phyloP scores from a whole-genome alignment of 2,113 vertebrate species.

The Vulpes ferrilata region DNA sequence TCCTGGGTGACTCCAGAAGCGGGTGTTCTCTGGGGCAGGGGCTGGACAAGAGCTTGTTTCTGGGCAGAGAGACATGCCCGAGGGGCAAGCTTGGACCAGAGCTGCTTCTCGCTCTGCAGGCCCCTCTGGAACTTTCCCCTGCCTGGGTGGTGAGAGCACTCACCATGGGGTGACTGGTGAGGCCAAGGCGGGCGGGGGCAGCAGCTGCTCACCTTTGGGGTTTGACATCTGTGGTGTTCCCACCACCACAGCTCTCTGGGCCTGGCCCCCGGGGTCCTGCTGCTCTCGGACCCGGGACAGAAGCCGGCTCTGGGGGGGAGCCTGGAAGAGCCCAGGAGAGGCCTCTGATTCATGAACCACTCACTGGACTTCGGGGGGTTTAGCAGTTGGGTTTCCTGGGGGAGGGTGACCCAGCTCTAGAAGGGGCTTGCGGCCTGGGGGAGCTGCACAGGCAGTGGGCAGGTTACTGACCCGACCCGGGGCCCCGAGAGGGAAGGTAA shows the following conservation, averaged over 20 bases:
- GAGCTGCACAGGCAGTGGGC: not conserved
- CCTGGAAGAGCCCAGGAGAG: not conserved
- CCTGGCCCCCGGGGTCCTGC: not conserved
- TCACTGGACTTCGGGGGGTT: not conserved
- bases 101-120: not conserved
- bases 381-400: not conserved
- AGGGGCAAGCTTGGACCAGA: not conserved
- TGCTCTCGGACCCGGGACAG: not conserved
- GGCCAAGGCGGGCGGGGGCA: not conserved
- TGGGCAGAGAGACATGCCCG: not conserved
- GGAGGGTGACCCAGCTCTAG: not conserved
- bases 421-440: not conserved
- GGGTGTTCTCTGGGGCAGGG: not conserved
- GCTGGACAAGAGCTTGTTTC: not conserved
- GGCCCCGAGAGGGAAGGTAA: constrained; percentile 20
- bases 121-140: rapidly evolving
- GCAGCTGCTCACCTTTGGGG: too few relatives aligned
- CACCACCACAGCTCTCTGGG: rapidly evolving
- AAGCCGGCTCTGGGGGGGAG: not conserved
- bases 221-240: not conserved
- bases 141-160: not conserved
- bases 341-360: not conserved
- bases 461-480: not conserved
- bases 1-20: not conserved
- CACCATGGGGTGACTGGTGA: too few relatives aligned